Conservation (phyloP, 1,140 invertebrate genomes). For the Bombus vancouverensis region DNA sequence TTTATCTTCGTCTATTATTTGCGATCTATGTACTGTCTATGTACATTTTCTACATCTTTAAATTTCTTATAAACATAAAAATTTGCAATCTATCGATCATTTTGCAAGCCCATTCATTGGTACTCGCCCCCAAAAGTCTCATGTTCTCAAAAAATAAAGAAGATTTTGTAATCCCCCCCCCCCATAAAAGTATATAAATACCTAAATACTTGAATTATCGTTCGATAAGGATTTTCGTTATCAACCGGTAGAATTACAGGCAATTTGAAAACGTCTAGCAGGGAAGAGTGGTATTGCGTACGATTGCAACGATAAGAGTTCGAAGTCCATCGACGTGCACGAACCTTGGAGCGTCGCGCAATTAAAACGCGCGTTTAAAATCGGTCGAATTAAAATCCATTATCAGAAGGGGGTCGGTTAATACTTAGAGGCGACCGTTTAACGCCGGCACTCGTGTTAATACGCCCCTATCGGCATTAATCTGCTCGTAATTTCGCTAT, state of each 20-base stretch:
- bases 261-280: not conserved
- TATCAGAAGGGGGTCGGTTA: not conserved
- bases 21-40: not conserved
- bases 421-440: conserved; percentile 34
- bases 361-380: conserved; percentile 22
- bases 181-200: accelerated
- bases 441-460: conserved; percentile 16
- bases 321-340: not conserved
- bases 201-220: not conserved
- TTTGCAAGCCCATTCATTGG: too few species aligned
- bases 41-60: not conserved
- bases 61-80: not conserved
- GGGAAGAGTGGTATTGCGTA: not conserved
- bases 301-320: not conserved
- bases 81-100: not conserved
- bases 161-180: too few species aligned
- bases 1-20: not conserved
- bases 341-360: not conserved
- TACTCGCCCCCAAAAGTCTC: not conserved
- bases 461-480: conserved; percentile 19
- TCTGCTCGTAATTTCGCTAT: conserved; percentile 22
- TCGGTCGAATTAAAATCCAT: conserved; percentile 12
- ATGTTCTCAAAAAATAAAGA: not conserved
- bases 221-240: not conserved
- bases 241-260: not conserved